These are phyloP conservation scores for Holothuria scabra DNA, from an alignment of 53 echinoderm and acorn worm genomes.

Conservation along the genomic window DNA sequence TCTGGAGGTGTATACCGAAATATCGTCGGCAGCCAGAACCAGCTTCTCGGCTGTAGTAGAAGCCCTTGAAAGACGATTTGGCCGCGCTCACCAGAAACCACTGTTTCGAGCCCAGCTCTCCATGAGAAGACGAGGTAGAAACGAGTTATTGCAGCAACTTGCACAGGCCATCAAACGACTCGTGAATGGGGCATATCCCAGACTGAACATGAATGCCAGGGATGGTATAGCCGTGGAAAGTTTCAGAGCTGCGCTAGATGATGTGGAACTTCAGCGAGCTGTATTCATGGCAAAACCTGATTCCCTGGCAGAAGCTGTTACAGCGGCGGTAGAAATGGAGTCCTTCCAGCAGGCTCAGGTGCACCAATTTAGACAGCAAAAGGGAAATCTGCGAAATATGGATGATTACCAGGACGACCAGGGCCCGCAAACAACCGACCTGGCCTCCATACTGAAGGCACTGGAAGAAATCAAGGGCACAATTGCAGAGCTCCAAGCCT, in stretches of 20 bases:
- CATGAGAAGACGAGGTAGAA: no score
- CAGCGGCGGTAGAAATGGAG: slow-evolving; percentile 28
- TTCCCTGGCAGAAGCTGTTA: slow-evolving; percentile 2
- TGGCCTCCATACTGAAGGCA: no score
- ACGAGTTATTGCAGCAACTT: no score
- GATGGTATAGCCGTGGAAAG: slow-evolving; percentile 1
- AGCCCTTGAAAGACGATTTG: no score
- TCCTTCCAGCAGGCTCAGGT: slow-evolving; percentile 18
- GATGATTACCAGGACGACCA: not conserved
- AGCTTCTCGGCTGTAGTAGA: not conserved
- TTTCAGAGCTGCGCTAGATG: not conserved
- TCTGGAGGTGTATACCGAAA: not conserved
- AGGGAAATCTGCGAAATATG: not conserved
- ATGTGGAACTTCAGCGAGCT: no score
- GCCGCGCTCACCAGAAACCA: not conserved
- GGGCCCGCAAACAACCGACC: no score
- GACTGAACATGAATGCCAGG: no score
- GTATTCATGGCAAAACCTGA: slow-evolving; percentile 12
- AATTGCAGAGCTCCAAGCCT: not conserved
- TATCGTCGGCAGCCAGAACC: no score
- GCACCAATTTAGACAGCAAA: no score
- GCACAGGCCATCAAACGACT: no score
- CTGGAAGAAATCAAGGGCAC: no score
- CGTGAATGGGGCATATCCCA: no score
- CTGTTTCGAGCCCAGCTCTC: slow-evolving; percentile 10